Conservation (phyloP, 2,113 vertebrate species). For the Cochlearius cochlearius region DNA sequence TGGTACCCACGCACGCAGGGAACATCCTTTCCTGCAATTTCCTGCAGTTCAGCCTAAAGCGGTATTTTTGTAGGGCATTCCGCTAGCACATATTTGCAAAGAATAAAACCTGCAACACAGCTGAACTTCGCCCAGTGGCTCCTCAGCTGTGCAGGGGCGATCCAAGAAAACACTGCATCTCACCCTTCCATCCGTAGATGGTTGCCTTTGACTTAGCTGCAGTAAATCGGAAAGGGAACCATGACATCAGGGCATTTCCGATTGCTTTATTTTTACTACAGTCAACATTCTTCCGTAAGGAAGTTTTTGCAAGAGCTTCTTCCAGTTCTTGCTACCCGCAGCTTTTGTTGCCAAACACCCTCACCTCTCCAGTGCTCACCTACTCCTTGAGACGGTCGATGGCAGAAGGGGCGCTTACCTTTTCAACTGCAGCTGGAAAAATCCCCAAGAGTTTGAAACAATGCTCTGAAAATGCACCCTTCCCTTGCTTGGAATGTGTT, state of each 20-base stretch:
- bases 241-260: accelerated
- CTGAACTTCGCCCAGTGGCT: not conserved
- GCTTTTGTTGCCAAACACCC: not conserved
- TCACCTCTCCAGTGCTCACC: not conserved
- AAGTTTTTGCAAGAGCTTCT: not conserved
- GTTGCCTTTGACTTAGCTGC: not conserved
- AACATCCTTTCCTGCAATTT: not conserved
- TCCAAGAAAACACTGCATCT: not conserved
- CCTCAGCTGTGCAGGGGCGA: not conserved
- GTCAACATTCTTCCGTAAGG: not conserved
- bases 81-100: not conserved
- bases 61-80: not conserved
- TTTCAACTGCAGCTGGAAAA: not conserved
- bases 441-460: not conserved
- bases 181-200: not conserved
- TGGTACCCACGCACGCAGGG: not conserved
- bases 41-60: not conserved
- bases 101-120: not conserved
- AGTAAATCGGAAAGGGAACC: not conserved
- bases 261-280: not conserved
- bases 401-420: not conserved
- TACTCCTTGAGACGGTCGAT: accelerated
- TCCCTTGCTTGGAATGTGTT: not conserved
- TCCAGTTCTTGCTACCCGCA: not conserved
- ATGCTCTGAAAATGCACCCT: not conserved